Percentiles rank a stretch among this genome's conserved stretches.
phyloP scores from a whole-genome alignment of 2,888 invertebrate genomes.

The Plagodis pulveraria region DNA sequence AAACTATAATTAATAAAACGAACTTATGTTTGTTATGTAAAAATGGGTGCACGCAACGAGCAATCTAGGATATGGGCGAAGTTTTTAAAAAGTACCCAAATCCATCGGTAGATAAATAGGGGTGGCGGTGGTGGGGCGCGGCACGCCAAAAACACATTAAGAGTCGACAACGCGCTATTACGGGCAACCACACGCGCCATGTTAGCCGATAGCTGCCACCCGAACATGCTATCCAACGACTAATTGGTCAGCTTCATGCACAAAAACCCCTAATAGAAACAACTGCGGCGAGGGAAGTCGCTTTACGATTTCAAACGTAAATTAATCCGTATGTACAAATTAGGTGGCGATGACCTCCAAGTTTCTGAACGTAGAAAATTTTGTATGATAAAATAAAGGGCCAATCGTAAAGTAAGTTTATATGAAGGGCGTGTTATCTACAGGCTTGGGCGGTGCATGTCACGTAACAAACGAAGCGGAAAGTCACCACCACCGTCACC shows the following conservation, averaged over 20 bases:
- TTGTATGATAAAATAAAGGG: conserved; percentile 47
- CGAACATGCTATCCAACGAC: conserved; percentile 76
- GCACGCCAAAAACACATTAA: conserved; percentile 82
- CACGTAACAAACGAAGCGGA: conserved; percentile 69
- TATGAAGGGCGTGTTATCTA: conserved; percentile 70
- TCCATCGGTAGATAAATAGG: conserved; percentile 69
- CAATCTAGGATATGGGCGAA: conserved; percentile 71
- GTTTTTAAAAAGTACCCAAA: conserved; percentile 71
- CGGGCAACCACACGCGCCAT: conserved; percentile 77
- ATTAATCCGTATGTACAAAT: conserved; percentile 51
- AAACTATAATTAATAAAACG: conserved; percentile 73
- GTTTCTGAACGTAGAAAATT: conserved; percentile 54
- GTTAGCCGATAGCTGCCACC: conserved; percentile 71
- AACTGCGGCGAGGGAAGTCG: conserved; percentile 63
- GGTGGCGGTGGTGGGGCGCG: conserved; percentile 59
- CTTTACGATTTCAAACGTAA: conserved; percentile 59
- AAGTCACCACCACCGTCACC: conserved; percentile 57
- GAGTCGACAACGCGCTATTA: conserved; percentile 75
- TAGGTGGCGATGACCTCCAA: conserved; percentile 40
- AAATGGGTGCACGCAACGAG: conserved; percentile 73
- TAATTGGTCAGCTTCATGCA: conserved; percentile 78
- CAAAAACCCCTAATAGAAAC: conserved; percentile 75
- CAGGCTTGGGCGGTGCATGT: conserved; percentile 70
- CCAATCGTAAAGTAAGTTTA: conserved; percentile 63
- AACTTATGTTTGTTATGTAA: conserved; percentile 72